Conservation (phyloP, 2,113 vertebrate species). For the Jaculus jaculus region DNA sequence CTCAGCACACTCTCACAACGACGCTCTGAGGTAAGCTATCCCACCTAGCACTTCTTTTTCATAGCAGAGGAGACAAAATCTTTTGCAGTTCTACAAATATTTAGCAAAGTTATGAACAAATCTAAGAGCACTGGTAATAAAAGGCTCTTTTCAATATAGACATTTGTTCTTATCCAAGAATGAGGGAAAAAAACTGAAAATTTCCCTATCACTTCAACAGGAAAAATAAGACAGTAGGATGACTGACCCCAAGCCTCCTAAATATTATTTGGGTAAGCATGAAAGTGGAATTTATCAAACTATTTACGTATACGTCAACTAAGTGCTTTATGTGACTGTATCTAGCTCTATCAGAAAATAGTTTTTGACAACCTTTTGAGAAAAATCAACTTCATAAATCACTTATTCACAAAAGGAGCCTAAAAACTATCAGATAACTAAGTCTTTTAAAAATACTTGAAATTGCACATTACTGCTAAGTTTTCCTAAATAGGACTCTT, state of each 20-base stretch:
- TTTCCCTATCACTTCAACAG: background rate
- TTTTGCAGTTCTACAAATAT: slow-evolving; percentile 42
- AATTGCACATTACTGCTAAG: slow-evolving; percentile 32
- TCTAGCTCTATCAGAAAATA: slow-evolving; percentile 33
- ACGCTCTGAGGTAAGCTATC: background rate
- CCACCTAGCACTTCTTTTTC: background rate
- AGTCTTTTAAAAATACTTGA: background rate
- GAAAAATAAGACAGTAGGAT: background rate
- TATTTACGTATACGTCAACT: background rate
- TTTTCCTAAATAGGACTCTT: slow-evolving; percentile 49
- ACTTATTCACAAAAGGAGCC: slow-evolving; percentile 39
- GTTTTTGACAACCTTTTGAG: slow-evolving; percentile 49
- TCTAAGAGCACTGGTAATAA: background rate
- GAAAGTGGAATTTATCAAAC: background rate
- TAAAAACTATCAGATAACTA: slow-evolving; percentile 5
- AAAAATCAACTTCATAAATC: slow-evolving; percentile 35
- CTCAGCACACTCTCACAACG: background rate
- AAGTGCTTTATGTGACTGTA: slow-evolving; percentile 1
- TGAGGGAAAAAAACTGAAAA: background rate
- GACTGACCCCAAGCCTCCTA: background rate
- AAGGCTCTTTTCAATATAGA: slow-evolving; percentile 38
- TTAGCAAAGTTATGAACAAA: slow-evolving; percentile 46
- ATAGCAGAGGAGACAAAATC: background rate
- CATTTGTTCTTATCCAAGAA: background rate
- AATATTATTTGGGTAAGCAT: background rate